These are phyloP conservation scores for Agrotis clavis DNA, from an alignment of 2,888 invertebrate species.

Conservation along the genomic window DNA sequence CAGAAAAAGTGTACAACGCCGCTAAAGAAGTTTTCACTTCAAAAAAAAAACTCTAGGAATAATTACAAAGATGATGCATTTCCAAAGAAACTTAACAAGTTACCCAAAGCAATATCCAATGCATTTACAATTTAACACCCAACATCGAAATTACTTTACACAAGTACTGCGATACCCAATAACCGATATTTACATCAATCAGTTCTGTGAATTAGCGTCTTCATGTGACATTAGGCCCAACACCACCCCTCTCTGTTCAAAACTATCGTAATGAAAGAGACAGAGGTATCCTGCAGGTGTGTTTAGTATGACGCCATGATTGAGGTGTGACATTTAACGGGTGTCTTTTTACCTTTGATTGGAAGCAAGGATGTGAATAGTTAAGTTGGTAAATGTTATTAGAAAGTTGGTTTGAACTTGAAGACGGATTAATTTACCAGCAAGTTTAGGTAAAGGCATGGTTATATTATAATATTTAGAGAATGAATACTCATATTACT, in stretches of 20 bases:
- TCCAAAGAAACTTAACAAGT: background rate
- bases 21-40: no score
- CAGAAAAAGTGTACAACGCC: no score
- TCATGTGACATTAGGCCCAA: conserved; percentile 64
- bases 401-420: conserved; percentile 46
- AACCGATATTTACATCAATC: conserved; percentile 66
- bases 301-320: conserved; percentile 73
- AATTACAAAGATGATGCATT: background rate
- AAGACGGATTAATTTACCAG: background rate
- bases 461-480: no score
- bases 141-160: conserved; percentile 49
- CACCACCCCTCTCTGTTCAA: conserved; percentile 66
- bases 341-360: conserved; percentile 69
- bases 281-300: conserved; percentile 72
- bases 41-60: no score
- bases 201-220: conserved; percentile 81
- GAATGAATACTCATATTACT: no score
- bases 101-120: conserved; percentile 17
- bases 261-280: conserved; percentile 64
- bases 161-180: conserved; percentile 42
- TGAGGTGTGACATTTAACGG: conserved; percentile 82
- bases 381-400: conserved; percentile 44
- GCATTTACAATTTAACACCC: conserved; percentile 41
- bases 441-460: background rate
- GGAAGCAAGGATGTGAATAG: conserved; percentile 52